Conservation (phyloP, 2,113 vertebrate species). For the Psilopogon haemacephalus region DNA sequence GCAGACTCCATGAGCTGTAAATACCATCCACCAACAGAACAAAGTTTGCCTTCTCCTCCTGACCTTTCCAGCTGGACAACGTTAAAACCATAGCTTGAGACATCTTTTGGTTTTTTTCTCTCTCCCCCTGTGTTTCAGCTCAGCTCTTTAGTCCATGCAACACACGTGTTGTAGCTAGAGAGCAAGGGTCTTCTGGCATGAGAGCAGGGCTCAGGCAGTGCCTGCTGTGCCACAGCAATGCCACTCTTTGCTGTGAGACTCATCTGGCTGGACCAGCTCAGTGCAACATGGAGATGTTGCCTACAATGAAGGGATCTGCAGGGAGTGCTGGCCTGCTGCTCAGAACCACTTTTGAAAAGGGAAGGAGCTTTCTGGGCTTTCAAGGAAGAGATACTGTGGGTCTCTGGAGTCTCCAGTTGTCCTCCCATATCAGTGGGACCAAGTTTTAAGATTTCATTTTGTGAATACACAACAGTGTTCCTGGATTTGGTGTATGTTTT, state of each 20-base stretch:
- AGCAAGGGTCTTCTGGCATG: background rate
- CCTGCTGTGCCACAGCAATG: background rate
- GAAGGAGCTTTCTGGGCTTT: background rate
- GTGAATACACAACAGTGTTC: background rate
- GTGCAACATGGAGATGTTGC: background rate
- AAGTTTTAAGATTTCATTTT: background rate
- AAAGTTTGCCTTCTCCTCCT: slow-evolving; percentile 32
- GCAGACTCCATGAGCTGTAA: slow-evolving; percentile 48
- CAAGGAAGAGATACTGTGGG: background rate
- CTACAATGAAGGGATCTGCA: background rate
- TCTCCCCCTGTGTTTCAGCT: background rate
- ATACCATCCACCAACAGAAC: slow-evolving; percentile 35
- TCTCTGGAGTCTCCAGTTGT: background rate
- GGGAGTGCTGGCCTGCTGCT: background rate
- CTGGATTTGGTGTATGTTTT: background rate
- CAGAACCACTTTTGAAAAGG: background rate
- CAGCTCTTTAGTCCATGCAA: background rate
- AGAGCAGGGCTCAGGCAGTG: background rate
- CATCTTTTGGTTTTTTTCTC: background rate
- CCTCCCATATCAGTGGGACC: background rate
- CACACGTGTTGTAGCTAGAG: background rate
- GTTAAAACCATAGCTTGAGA: background rate
- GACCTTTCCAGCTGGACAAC: slow-evolving; percentile 44
- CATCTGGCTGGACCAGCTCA: background rate
- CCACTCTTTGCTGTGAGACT: background rate